Evolutionary conservation across 2,888 invertebrate genomes (phyloP).

Genomic region (Campoplex nolae): DNA sequence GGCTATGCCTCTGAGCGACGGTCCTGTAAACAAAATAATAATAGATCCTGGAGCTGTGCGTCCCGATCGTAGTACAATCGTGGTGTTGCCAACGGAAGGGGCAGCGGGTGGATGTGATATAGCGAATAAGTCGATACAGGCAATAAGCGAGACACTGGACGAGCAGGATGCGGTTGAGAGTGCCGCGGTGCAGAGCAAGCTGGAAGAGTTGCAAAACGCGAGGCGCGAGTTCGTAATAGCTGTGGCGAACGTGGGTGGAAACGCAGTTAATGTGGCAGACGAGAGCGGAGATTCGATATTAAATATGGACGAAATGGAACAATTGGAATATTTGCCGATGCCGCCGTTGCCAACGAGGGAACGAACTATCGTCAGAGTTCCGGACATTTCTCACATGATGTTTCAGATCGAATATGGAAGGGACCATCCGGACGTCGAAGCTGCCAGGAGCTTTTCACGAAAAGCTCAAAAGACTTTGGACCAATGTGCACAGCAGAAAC

Average conservation of each 20-base stretch:
- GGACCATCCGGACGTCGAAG: slow-evolving; percentile 75
- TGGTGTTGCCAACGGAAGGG: slow-evolving; percentile 68
- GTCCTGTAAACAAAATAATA: slow-evolving; percentile 75
- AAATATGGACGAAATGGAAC: slow-evolving; percentile 54
- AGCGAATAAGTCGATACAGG: slow-evolving; percentile 76
- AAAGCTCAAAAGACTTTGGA: slow-evolving; percentile 35
- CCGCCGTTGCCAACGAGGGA: slow-evolving; percentile 59
- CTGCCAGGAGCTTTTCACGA: slow-evolving; percentile 73
- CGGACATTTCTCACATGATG: slow-evolving; percentile 69
- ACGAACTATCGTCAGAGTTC: slow-evolving; percentile 62
- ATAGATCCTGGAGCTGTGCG: slow-evolving; percentile 77
- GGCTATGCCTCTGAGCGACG: slow-evolving; percentile 75
- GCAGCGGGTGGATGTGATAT: neutral
- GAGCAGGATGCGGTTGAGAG: slow-evolving; percentile 77
- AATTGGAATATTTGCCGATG: slow-evolving; percentile 37
- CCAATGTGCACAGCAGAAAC: slow-evolving; percentile 60
- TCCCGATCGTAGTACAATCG: slow-evolving; percentile 76
- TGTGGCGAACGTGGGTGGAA: slow-evolving; percentile 77
- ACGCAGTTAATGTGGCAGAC: slow-evolving; percentile 72
- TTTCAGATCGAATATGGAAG: slow-evolving; percentile 68
- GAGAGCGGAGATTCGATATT: slow-evolving; percentile 59
- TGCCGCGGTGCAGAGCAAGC: slow-evolving; percentile 73
- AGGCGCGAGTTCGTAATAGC: slow-evolving; percentile 80
- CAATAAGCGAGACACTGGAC: slow-evolving; percentile 75
- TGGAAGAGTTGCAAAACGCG: slow-evolving; percentile 78